A percentile compares a stretch with the other conserved stretches of the same genome.
These are phyloP conservation scores for Timema cristinae DNA, from an alignment of 2,888 invertebrate species.

Conservation along the genomic window DNA sequence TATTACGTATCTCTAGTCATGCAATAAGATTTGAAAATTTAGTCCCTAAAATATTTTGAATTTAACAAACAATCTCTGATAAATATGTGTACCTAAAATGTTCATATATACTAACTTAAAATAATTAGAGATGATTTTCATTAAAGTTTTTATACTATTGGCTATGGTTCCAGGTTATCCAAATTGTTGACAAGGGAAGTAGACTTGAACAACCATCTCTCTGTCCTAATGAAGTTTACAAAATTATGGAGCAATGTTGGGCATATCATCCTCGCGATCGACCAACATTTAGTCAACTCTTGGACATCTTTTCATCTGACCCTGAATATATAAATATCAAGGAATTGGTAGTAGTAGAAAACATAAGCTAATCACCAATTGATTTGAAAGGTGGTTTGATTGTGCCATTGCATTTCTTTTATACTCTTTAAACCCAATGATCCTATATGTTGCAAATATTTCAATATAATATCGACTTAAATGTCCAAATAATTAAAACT, in stretches of 20 bases:
- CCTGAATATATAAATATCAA: constrained; percentile 76
- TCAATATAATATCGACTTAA: no score
- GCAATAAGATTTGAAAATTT: no score
- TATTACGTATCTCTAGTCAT: no score
- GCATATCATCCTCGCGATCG: constrained; percentile 68
- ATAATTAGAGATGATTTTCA: neutral
- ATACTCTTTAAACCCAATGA: no score
- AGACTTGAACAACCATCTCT: constrained; percentile 68
- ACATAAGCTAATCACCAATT: constrained; percentile 45
- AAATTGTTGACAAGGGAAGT: constrained; percentile 74
- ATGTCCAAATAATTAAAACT: no score
- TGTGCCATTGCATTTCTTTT: no score
- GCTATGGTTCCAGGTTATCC: constrained; percentile 63
- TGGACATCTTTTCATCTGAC: constrained; percentile 69
- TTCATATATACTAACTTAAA: no score
- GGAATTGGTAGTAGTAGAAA: constrained; percentile 57
- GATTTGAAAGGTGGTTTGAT: no score
- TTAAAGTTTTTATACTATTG: neutral
- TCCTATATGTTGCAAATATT: no score
- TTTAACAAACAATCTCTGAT: no score
- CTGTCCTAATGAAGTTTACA: constrained; percentile 76
- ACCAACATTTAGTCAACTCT: constrained; percentile 74
- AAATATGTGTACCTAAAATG: no score
- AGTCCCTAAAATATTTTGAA: no score
- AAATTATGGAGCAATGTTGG: constrained; percentile 86